Conservation (phyloP, 2,113 vertebrate species). For the Hyperopisus bebe region DNA sequence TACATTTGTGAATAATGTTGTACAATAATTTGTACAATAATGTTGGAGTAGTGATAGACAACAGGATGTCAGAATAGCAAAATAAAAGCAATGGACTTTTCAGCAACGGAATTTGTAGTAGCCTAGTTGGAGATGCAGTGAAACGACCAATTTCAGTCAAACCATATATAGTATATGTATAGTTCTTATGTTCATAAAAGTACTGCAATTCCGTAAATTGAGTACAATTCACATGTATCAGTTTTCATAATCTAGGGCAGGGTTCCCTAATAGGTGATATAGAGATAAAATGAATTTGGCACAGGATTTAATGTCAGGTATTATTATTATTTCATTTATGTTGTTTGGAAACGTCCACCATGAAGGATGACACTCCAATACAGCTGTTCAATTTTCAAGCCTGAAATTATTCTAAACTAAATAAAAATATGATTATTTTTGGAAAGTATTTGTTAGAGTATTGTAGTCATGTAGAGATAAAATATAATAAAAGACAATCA, state of each 20-base stretch:
- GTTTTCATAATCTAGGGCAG: neutral
- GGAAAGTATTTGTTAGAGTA: neutral
- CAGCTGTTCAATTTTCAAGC: neutral
- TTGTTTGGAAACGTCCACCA: neutral
- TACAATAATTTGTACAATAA: too few species aligned
- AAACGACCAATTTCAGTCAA: neutral
- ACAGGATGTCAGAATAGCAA: too few species aligned
- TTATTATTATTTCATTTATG: neutral
- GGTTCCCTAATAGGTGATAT: neutral
- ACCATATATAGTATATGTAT: too few species aligned
- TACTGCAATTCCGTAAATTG: neutral
- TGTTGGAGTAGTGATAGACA: neutral
- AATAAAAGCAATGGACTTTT: too few species aligned
- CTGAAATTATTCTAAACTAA: neutral
- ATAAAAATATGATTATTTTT: neutral
- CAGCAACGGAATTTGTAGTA: too few species aligned
- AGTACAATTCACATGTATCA: neutral
- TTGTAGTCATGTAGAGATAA: neutral
- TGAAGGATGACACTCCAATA: neutral
- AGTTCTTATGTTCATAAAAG: too few species aligned
- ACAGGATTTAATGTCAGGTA: neutral
- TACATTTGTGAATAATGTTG: too few species aligned
- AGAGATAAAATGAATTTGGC: neutral
- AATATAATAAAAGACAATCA: neutral
- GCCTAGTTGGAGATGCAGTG: neutral